Evolutionary conservation across 2,797 vertebrate genomes (phyloP), one percentile per base, ranked within the genome.

Genomic region (Poeciliopsis infans): DNA sequence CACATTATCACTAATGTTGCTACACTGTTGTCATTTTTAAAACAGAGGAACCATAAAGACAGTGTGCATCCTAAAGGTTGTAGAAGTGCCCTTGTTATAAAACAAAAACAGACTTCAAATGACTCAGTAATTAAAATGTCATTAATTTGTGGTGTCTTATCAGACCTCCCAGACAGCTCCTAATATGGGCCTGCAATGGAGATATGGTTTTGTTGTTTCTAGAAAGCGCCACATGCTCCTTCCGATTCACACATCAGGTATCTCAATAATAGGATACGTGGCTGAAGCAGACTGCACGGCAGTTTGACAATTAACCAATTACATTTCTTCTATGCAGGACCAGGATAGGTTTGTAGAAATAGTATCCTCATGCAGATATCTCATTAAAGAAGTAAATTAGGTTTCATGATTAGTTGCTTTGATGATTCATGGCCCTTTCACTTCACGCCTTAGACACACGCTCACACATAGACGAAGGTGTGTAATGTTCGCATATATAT

Each of bases 121-220:
- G 88, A 87, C 81, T 84, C 82, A 46, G 87, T 94, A 92, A 95
- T 96, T 95, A 95, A 95, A 94, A 94, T 87, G 88, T 91, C 92
- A 93, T 95, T 94, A 91, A 92, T 92, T 86, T 86, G 89, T 85
- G 73, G 77, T 79, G 79, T 86, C 91, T 94, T 95, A 95, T 94
- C 92, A 91, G 85, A 91, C 83, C 86, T 81, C 87, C 84, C 91
- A 95, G 92, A 91, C 89, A 90, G 92, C 85, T 85, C 85, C 88
- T 91, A 91, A 90, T 92, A 88, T 87, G 86, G 88, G 91, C 85
- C 86, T 92, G 87, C 72, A 5, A 86, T 86, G 80, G 77, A 92
- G 92, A 93, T 88, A 87, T 74, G 79, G 86, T 76, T 80, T 5
- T 53, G 28, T 74, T 79, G 81, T 76, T 91, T 73, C 74, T 46